Conservation (phyloP, 2,797 vertebrate species). For the Xerus rutilus region DNA sequence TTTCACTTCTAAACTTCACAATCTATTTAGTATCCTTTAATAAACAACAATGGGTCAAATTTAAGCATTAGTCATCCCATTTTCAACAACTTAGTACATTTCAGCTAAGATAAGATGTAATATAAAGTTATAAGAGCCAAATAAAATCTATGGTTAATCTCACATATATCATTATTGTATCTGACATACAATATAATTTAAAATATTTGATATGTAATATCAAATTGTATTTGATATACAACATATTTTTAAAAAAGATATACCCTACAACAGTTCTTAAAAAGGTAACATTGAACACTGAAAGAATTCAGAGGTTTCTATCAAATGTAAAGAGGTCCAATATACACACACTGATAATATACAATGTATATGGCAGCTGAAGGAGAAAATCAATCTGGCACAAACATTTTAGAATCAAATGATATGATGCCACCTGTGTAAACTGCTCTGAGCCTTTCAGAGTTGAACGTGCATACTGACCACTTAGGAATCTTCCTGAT, state of each 20-base stretch:
- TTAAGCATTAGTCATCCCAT: neutral
- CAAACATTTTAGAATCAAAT: neutral
- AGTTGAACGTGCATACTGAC: neutral
- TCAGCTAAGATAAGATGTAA: slow-evolving; percentile 49
- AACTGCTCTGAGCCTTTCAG: neutral
- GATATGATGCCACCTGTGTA: neutral
- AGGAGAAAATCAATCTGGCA: neutral
- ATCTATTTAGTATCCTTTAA: slow-evolving; percentile 29
- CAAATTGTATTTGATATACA: neutral
- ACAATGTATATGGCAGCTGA: neutral
- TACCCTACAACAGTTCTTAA: neutral
- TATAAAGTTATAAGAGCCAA: neutral
- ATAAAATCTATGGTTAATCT: neutral
- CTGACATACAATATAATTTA: neutral
- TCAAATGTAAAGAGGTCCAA: neutral
- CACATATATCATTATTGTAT: neutral
- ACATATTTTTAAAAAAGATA: neutral
- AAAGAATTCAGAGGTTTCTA: neutral
- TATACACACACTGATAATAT: neutral
- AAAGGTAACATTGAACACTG: neutral
- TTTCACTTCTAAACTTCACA: slow-evolving; percentile 43
- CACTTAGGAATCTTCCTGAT: neutral
- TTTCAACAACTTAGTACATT: neutral
- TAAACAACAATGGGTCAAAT: slow-evolving; percentile 27
- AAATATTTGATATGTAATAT: no score